These are phyloP conservation scores for Unio pictorum DNA, from an alignment of 2,888 invertebrate species.

Conservation along the genomic window DNA sequence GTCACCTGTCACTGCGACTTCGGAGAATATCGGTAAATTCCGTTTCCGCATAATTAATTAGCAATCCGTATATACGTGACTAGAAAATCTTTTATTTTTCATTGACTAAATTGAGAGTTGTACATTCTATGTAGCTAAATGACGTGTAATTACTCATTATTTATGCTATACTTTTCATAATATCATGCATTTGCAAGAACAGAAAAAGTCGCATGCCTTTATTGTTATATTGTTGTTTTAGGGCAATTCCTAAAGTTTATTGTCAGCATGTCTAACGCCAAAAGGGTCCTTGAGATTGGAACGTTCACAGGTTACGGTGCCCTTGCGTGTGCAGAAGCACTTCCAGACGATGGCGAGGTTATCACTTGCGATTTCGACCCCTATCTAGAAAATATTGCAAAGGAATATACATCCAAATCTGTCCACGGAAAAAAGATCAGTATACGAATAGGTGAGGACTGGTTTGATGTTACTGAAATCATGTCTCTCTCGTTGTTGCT, in stretches of 20 bases:
- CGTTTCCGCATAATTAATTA: too few relatives aligned
- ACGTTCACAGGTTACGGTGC: conserved; percentile 58
- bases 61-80: too few relatives aligned
- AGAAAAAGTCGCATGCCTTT: too few relatives aligned
- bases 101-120: too few relatives aligned
- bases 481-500: background rate
- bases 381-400: conserved; percentile 37
- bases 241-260: conserved; percentile 50
- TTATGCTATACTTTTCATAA: too few relatives aligned
- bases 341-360: conserved; percentile 51
- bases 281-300: conserved; percentile 52
- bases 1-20: too few relatives aligned
- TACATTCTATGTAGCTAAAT: too few relatives aligned
- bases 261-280: conserved; percentile 46
- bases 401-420: conserved; percentile 20
- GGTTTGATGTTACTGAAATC: too few relatives aligned
- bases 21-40: too few relatives aligned
- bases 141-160: too few relatives aligned
- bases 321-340: conserved; percentile 52
- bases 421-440: conserved; percentile 47
- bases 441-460: conserved; percentile 34
- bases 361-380: conserved; percentile 46
- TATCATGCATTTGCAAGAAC: too few relatives aligned
- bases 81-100: too few relatives aligned
- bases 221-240: conserved; percentile 13